These are phyloP conservation scores for Barbus barbus DNA, from an alignment of 2,113 vertebrate species.

Conservation along the genomic window DNA sequence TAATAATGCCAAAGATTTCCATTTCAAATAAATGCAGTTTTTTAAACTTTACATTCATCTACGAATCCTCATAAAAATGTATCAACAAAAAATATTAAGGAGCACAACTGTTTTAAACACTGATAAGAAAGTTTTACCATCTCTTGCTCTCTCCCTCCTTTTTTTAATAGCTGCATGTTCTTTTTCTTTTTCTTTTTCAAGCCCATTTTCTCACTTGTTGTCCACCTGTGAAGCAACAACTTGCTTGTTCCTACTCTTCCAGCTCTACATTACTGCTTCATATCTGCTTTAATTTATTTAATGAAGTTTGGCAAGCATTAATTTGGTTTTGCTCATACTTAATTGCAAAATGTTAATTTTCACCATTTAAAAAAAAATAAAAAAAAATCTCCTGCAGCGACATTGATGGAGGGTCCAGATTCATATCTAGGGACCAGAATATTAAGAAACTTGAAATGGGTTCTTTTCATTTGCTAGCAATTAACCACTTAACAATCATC, in stretches of 20 bases:
- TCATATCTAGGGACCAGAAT: background rate
- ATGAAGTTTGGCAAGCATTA: background rate
- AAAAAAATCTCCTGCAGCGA: background rate
- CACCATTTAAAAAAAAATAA: background rate
- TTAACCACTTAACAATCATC: background rate
- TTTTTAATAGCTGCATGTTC: background rate
- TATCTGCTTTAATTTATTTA: background rate
- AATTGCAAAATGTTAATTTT: background rate
- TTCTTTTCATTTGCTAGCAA: background rate
- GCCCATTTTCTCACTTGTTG: background rate
- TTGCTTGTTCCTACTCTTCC: background rate
- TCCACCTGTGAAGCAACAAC: background rate
- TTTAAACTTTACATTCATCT: background rate
- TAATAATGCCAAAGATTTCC: background rate
- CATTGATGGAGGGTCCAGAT: background rate
- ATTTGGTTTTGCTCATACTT: background rate
- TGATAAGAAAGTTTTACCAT: background rate
- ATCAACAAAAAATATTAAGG: background rate
- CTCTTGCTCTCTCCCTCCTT: background rate
- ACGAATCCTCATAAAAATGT: background rate
- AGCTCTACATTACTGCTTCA: background rate
- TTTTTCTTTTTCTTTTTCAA: conserved; percentile 28
- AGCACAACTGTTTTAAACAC: background rate
- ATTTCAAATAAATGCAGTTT: background rate
- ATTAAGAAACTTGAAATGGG: background rate